These are phyloP conservation scores for Dendropsophus ebraccatus DNA, from an alignment of 2,113 vertebrate genomes.

Conservation along the genomic window DNA sequence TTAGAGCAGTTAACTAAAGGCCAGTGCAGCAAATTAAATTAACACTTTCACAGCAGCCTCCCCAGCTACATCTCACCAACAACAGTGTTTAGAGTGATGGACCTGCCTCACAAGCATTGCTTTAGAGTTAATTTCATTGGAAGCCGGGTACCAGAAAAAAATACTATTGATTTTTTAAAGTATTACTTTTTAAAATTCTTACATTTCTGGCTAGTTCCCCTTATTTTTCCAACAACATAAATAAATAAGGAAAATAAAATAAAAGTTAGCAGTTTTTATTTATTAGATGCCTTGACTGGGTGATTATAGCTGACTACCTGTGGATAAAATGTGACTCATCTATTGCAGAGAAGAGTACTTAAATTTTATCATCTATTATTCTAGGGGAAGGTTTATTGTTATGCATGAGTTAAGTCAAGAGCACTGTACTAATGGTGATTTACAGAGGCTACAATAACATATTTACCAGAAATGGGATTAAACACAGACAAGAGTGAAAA, in stretches of 20 bases:
- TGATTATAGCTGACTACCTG: slow-evolving; percentile 44
- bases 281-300: slow-evolving; percentile 31
- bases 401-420: slow-evolving; percentile 46
- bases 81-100: no score
- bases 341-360: slow-evolving; percentile 33
- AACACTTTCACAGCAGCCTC: no score
- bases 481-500: slow-evolving; percentile 10
- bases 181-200: not conserved
- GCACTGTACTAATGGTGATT: slow-evolving; percentile 43
- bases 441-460: slow-evolving; percentile 32
- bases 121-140: no score
- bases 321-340: slow-evolving; percentile 50
- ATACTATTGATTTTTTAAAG: no score
- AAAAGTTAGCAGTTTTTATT: slow-evolving; percentile 31
- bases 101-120: no score
- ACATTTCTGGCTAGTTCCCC: not conserved
- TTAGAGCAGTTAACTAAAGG: no score
- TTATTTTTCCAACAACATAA: not conserved
- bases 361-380: slow-evolving; percentile 49
- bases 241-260: slow-evolving; percentile 16
- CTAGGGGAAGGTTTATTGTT: slow-evolving; percentile 51
- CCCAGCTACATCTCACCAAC: no score
- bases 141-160: no score
- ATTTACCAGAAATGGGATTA: slow-evolving; percentile 17
- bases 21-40: no score